Evolutionary conservation across 2,888 invertebrate genomes (phyloP).

Genomic region (Drosophila birchii): DNA sequence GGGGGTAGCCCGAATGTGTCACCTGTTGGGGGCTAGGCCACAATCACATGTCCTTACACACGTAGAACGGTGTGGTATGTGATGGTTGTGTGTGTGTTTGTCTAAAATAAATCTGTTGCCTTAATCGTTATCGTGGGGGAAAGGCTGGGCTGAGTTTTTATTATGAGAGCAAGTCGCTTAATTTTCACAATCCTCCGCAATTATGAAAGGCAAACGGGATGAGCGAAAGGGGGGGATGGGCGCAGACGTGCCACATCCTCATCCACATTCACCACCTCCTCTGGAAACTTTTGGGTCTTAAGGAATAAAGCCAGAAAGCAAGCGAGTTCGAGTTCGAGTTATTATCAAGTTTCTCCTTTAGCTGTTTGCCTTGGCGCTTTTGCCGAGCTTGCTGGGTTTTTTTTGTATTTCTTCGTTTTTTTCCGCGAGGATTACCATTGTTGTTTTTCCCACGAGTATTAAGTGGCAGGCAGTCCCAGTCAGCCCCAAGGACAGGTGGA

Average conservation of each 20-base stretch:
- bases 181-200: slow-evolving; percentile 58
- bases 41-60: slow-evolving; percentile 11
- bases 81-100: slow-evolving; percentile 7
- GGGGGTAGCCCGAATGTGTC: slow-evolving; percentile 9
- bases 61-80: background rate
- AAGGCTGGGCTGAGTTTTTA: slow-evolving; percentile 39
- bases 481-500: slow-evolving; percentile 48
- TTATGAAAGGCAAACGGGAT: slow-evolving; percentile 55
- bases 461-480: slow-evolving; percentile 42
- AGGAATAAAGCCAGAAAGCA: slow-evolving; percentile 74
- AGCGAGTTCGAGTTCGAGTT: slow-evolving; percentile 59
- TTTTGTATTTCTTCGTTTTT: background rate
- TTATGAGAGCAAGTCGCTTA: slow-evolving; percentile 51
- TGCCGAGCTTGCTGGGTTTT: slow-evolving; percentile 8
- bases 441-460: slow-evolving; percentile 79
- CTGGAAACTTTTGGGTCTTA: slow-evolving; percentile 51
- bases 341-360: slow-evolving; percentile 68
- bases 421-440: slow-evolving; percentile 53
- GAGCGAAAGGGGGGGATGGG: background rate
- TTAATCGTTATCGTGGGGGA: slow-evolving; percentile 47
- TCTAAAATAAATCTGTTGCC: slow-evolving; percentile 43
- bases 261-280: background rate
- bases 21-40: slow-evolving; percentile 36
- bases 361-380: slow-evolving; percentile 21
- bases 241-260: slow-evolving; percentile 63